Evolutionary conservation across 2,888 invertebrate species (phyloP), one percentile per base, ranked within the genome.

Genomic region (Dichetophora obliterata): DNA sequence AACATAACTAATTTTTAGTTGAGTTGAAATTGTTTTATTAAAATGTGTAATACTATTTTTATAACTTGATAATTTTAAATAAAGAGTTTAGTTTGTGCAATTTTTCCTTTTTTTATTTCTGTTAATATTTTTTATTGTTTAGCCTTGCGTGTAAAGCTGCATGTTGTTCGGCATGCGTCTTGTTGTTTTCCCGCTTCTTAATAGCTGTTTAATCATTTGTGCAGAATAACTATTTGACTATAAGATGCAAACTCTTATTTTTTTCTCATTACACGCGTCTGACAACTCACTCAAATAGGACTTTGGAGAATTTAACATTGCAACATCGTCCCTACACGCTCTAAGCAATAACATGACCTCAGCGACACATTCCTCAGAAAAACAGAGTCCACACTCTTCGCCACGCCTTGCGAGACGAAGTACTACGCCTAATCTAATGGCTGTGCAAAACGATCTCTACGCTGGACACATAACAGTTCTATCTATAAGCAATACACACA

Each of bases 221-320:
- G 43, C 43, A n/a, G 73, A n/a, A 5, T 34, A 74, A 31, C 50
- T 43, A 57, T 75, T 61, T 77, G 52, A 75, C 37, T 31, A 61
- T 50, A 50, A 61, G 74, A 59, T 78, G 72, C 70, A 61, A 31
- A 75, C 48, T 63, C 66, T 57, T 54, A 71, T 69, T 80, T 22
- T 69, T 69, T 52, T 24, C 71, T 77, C 75, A 69, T 69, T 71
- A 34, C 57, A 71, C 69, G 75, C 69, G 43, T 43, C 43, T 22
- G 43, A 22, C 59, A 27, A 19, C 54, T 54, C 50, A 22, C n/a
- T n/a, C 24, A 54, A 78, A 76, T 79, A 92, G 92, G 92, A 92
- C 80, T 85, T 87, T 80, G 92, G 92, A 16, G 92, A 87, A 80
- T 92, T 92, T 89, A 92, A 92, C 88, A 92, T 92, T 16, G 92